Evolutionary conservation across 2,797 vertebrate genomes (phyloP), one percentile per base, ranked within the genome.

Genomic region (Cyclura pinguis): DNA sequence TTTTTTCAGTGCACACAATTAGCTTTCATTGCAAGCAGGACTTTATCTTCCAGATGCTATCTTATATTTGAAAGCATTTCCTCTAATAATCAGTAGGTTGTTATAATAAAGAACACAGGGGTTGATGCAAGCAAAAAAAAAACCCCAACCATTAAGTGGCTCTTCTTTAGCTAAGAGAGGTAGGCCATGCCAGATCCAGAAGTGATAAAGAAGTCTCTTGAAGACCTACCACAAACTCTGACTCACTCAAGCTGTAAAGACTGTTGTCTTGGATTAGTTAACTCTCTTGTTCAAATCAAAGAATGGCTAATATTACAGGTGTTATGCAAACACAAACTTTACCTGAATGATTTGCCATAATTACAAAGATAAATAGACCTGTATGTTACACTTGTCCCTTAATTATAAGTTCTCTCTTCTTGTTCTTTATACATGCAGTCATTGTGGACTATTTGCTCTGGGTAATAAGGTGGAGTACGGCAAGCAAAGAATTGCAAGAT

Each of bases 11-110:
- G 88, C 92, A 85, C 91, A 87, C 89, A 93, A 27, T 89, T 86
- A 95, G 95, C 96, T 94, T 95, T 93, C 81, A 83, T 82, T 96
- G 93, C 96, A 95, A 96, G 90, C 86, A 94, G 94, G 94, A 88
- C 91, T 91, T 78, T 77, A 59, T 84, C 94, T 95, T 90, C 90
- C 94, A 89, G 94, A 94, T 88, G 87, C 92, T 93, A 89, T 83
- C 90, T 93, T 91, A 35, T 22, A 86, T 80, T 13, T 84, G 89
- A 83, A 94, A 69, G 55, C 85, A 55, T 86, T 84, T 87, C 76
- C 69, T 86, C 91, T 92, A 76, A 89, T 92, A 93, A 93, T 95
- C 92, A 81, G 86, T 85, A 69, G 69, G 35, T 42, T 80, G n/a
- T 42, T 85, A 55, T 69, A 72, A 13, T 9, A 69, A 87, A 87